These are phyloP conservation scores for Epinotia ramella DNA, from an alignment of 2,888 invertebrate genomes.

Conservation along the genomic window DNA sequence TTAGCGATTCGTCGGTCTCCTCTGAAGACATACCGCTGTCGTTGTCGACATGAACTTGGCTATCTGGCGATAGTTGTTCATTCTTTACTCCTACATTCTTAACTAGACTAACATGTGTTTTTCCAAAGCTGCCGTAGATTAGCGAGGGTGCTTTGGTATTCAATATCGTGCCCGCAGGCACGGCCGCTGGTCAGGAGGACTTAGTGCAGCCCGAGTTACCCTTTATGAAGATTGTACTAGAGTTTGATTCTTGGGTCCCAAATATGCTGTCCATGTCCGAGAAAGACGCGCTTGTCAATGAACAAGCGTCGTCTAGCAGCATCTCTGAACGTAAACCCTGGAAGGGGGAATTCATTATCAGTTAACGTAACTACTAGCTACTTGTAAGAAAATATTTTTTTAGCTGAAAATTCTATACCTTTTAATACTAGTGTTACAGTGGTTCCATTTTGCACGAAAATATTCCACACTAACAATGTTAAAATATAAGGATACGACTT, in stretches of 20 bases:
- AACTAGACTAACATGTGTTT: conserved; percentile 62
- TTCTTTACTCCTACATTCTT: conserved; percentile 54
- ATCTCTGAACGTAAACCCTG: conserved; percentile 77
- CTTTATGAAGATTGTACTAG: conserved; percentile 74
- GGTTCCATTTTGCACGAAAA: no score
- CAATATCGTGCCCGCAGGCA: conserved; percentile 74
- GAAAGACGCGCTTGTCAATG: conserved; percentile 68
- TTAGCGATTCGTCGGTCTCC: conserved; percentile 76
- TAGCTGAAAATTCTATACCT: no score
- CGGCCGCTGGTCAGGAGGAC: conserved; percentile 80
- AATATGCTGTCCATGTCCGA: conserved; percentile 72
- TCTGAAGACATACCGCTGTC: conserved; percentile 81
- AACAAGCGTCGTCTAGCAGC: conserved; percentile 74
- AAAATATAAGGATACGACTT: no score
- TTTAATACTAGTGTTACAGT: no score
- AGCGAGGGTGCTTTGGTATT: conserved; percentile 57
- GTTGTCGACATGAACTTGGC: conserved; percentile 57
- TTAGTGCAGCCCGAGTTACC: conserved; percentile 65
- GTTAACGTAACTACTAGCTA: no score
- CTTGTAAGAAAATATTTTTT: no score
- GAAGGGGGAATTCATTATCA: conserved; percentile 48
- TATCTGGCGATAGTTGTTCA: conserved; percentile 44
- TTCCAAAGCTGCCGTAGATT: conserved; percentile 76
- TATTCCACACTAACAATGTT: no score
- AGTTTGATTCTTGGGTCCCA: conserved; percentile 67